A percentile compares a stretch with the other conserved stretches of the same genome.
These are phyloP conservation scores for Paramuricea clavata DNA, from an alignment of 92 coral and sea anemone genomes.

Conservation along the genomic window DNA sequence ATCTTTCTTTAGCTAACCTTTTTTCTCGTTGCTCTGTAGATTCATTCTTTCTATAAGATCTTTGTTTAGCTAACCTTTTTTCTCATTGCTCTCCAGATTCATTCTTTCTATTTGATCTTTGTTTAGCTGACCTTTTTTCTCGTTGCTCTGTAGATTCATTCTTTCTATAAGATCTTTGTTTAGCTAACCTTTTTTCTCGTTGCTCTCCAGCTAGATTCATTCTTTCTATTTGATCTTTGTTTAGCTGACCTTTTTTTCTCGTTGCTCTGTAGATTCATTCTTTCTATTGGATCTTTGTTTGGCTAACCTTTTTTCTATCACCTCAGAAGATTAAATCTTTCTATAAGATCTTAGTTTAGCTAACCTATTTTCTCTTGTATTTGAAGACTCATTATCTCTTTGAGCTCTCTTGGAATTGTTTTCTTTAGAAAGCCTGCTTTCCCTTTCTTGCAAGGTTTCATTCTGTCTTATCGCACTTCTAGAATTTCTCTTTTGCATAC, in stretches of 20 bases:
- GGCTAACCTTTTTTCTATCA: slow-evolving; percentile 25
- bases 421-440: too few species aligned
- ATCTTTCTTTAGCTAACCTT: slow-evolving; percentile 30
- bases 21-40: slow-evolving; percentile 13
- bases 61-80: neutral
- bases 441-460: too few species aligned
- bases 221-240: too few species aligned
- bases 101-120: slow-evolving; percentile 1
- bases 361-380: slow-evolving; percentile 7
- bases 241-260: slow-evolving; percentile 14
- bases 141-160: too few species aligned
- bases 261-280: slow-evolving; percentile 12
- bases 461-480: too few species aligned
- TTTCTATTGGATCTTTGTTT: slow-evolving; percentile 5
- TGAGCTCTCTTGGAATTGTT: neutral
- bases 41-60: neutral
- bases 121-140: neutral
- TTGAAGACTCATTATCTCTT: neutral
- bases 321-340: neutral
- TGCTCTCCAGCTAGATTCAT: too few species aligned
- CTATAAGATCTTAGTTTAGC: neutral
- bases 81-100: neutral
- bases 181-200: too few species aligned
- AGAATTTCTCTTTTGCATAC: too few species aligned
- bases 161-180: too few species aligned